Evolutionary conservation across 2,888 invertebrate genomes (phyloP), one percentile per base, ranked within the genome.

Genomic region (Nemotelus pantherinus): DNA sequence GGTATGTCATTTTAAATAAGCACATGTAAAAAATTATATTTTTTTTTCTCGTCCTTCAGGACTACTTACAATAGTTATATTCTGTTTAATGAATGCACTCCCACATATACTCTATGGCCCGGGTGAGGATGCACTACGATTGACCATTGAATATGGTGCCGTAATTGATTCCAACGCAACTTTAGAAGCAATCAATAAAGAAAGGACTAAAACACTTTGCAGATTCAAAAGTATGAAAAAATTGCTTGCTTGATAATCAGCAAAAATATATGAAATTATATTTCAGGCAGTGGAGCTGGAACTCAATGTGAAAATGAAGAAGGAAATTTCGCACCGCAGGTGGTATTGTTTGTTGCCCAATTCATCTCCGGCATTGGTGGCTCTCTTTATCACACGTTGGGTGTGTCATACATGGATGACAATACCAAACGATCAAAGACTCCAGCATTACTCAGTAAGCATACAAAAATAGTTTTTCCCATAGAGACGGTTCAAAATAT

Each of bases 321-420:
- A 77, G 91, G 90, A 0, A 91, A 89, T 82, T 88, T 91, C 78
- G 90, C 90, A 0, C 92, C 92, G 0, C 90, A 91, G 79, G 85
- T 90, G 41, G 88, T 93, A 48, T 87, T 93, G 9, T 92, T 93
- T 82, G 82, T 90, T 5, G 93, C 93, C 0, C 92, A 93, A 84
- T 89, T 93, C 77, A 90, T 93, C 63, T 92, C 92, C 2, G 93
- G 93, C 2, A 90, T 93, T 60, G 93, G 93, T 43, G 92, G 92
- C 53, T 91, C 92, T 1, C 86, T 93, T 0, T 93, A 91, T 83
- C 92, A 91, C 82, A 92, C 92, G 0, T 87, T 93, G 10, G 93
- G 93, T 2, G 90, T 92, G 0, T 90, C 93, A 2, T 93, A 93
- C 83, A 91, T 93, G 91, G 93, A 93, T 83, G 93, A 93, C 82